Evolutionary conservation across 1,140 invertebrate species (phyloP), one percentile per base, ranked within the genome.

Genomic region (Sitodiplosis mosellana): DNA sequence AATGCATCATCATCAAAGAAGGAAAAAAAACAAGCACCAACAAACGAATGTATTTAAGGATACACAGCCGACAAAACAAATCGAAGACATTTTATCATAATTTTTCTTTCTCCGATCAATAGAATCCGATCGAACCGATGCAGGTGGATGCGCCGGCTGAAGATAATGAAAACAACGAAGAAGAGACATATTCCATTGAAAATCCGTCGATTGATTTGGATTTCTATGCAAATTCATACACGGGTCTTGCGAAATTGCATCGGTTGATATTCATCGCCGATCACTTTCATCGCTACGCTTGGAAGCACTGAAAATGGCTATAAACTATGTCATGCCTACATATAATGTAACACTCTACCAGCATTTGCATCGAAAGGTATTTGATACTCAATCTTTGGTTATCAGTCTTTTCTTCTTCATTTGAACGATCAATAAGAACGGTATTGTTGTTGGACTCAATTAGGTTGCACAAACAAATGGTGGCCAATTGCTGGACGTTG

Each of bases 131-230:
- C 53, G 89, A 93, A 66, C 88, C 88, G 22, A 97, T 97, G 92
- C 90, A 95, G 74, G 87, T 97, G 52, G 92, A 97, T 72, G 80
- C 79, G 52, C 84, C 83, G 48, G 74, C 82, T 42, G 91, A 95
- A 67, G 90, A 95, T 65, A 94, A 94, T 73, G 90, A 94, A 60
- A 93, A 94, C 64, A 83, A 87, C 56, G 87, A 93, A 66, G 85
- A 91, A 56, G 87, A 89, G 59, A 78, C 77, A 48, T 90, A 88
- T 61, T 73, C 85, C 49, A 89, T 94, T 8, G 89, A 94, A 66
- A 93, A 92, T 69, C 86, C 89, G 43, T 82, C 83, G 49, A 67
- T 94, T 67, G 93, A 97, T 69, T 69, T 98, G 53, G 93, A 98
- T 64, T 79, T 81, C 2, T 96, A 95, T 65, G 83, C 87, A 10